Evolutionary conservation across 2,888 invertebrate species (phyloP), one percentile per base, ranked within the genome.

Genomic region (Mycalesis mineus): DNA sequence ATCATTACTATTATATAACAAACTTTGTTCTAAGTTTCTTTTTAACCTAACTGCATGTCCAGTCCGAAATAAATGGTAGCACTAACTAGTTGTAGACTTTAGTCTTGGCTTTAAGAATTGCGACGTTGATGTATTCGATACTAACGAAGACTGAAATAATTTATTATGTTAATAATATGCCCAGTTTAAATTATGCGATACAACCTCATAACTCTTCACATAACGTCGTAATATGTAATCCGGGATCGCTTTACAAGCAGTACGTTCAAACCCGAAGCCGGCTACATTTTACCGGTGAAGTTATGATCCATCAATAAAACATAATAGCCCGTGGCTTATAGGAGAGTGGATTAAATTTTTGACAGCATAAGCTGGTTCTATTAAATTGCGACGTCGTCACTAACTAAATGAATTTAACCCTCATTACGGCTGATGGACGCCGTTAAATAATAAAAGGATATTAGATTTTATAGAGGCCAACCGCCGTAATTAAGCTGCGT

Each of bases 371-470:
- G 51, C 60, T 57, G 55, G 39, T 62, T 61, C 64, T 65, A 68
- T 65, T 60, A 66, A 67, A 63, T 52, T 54, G 50, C 61, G 62
- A 52, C 64, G 65, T 60, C 58, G 59, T 45, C 55, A 57, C 58
- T 63, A 65, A 61, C 67, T 65, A 70, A 79, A 75, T 70, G 63
- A 74, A 74, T 68, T 76, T 75, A 78, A 70, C 75, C 75, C 74
- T 77, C 77, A 78, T 81, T 79, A 79, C 69, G 47, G 69, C 73
- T 70, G 59, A 67, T 75, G 72, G 68, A 67, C 73, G 72, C 69
- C 72, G 74, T 81, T 77, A 75, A 66, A 67, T 67, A 66, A 66
- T 67, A 66, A 63, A 65, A 68, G 66, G 65, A 62, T 64, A 67
- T 68, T 68, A 63, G 63, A 64, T 65, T 68, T 65, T 67, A 63